phyloP scores from a whole-genome alignment of 2,888 invertebrate species.

The Gortyna flavago region DNA sequence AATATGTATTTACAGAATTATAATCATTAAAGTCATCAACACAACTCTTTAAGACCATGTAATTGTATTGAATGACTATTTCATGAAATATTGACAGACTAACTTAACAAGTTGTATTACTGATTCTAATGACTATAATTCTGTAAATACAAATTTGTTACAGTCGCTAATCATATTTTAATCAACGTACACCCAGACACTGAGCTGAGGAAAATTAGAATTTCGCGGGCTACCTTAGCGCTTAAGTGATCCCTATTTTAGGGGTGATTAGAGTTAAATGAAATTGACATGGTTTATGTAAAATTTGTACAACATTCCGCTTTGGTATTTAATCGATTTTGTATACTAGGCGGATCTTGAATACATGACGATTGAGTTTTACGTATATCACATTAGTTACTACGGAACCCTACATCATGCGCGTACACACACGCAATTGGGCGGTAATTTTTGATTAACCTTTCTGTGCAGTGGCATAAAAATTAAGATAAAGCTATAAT shows the following conservation, averaged over 20 bases:
- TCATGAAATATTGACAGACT: too few relatives aligned
- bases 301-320: slow-evolving; percentile 12
- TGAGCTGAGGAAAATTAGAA: too few relatives aligned
- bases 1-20: too few relatives aligned
- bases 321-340: slow-evolving; percentile 14
- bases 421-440: slow-evolving; percentile 30
- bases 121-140: too few relatives aligned
- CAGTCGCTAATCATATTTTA: too few relatives aligned
- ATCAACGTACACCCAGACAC: too few relatives aligned
- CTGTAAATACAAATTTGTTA: too few relatives aligned
- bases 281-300: neutral
- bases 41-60: too few relatives aligned
- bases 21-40: too few relatives aligned
- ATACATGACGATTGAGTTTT: slow-evolving; percentile 12
- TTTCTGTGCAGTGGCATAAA: slow-evolving; percentile 47
- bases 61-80: too few relatives aligned
- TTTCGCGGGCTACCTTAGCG: too few relatives aligned
- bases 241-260: neutral
- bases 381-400: slow-evolving; percentile 36
- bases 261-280: neutral
- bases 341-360: slow-evolving; percentile 39
- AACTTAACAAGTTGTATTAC: too few relatives aligned
- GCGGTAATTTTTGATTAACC: slow-evolving; percentile 55
- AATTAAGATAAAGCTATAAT: slow-evolving; percentile 46
- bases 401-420: slow-evolving; percentile 39